Evolutionary conservation across 1,140 invertebrate genomes (phyloP).

Genomic region (Eulimnadia texana): DNA sequence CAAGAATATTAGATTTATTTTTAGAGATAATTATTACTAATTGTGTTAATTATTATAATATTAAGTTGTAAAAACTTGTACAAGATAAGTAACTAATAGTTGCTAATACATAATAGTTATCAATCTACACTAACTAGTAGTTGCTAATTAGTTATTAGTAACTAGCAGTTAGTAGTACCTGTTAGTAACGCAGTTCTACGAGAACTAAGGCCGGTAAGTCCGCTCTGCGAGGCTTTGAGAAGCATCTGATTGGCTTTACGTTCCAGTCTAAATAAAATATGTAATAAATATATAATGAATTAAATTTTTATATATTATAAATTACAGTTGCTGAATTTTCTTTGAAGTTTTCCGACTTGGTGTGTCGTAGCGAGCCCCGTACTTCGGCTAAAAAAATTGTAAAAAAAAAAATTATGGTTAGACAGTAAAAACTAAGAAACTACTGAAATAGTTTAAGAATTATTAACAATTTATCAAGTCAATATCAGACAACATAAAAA

Average conservation of each 20-base stretch:
- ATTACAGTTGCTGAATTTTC: slow-evolving; percentile 45
- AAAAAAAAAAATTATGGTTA: neutral
- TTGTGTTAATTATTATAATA: too few relatives aligned
- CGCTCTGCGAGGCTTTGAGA: slow-evolving; percentile 64
- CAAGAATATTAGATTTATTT: neutral
- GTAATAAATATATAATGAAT: slow-evolving; percentile 6
- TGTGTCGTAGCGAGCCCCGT: slow-evolving; percentile 37
- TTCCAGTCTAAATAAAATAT: slow-evolving; percentile 41
- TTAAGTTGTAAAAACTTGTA: too few relatives aligned
- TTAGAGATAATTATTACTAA: too few relatives aligned
- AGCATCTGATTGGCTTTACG: slow-evolving; percentile 76
- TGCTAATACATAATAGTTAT: too few relatives aligned
- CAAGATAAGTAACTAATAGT: too few relatives aligned
- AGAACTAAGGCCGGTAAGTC: slow-evolving; percentile 46
- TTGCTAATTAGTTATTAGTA: too few relatives aligned
- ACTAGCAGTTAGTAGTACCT: neutral
- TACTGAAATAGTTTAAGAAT: too few relatives aligned
- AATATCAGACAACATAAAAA: too few relatives aligned
- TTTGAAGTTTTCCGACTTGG: slow-evolving; percentile 38
- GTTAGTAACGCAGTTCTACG: neutral
- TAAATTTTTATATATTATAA: slow-evolving; percentile 22
- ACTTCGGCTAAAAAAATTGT: slow-evolving; percentile 25
- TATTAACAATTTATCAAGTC: too few relatives aligned
- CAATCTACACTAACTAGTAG: too few relatives aligned
- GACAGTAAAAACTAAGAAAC: neutral